Evolutionary conservation across 2,797 vertebrate genomes (phyloP), one percentile per base, ranked within the genome.

Genomic region (Platalea minor): DNA sequence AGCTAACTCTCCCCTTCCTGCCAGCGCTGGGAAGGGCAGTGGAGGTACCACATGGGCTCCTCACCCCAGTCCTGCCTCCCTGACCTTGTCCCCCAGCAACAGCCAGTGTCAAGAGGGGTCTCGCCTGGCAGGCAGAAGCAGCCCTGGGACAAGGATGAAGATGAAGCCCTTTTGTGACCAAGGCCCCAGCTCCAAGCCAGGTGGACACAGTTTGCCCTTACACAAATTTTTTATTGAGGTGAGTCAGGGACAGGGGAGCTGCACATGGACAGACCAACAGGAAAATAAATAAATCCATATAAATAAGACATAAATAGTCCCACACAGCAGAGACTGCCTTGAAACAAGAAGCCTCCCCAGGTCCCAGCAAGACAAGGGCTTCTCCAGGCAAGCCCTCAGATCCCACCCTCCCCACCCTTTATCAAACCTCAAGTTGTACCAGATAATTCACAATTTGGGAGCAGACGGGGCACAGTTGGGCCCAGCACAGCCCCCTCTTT

Each of bases 221-320:
- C 82, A 97, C 93, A 96, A 97, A 39, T 0, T 84, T 86, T 93
- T 97, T 95, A 95, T 89, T 97, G 76, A 92, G 84, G 64, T 0
- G 2, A 91, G 45, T 89, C 60, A 65, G 23, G 64, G 60, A 87
- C 29, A 53, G 3, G 88, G 88, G 75, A 96, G 77, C 77, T 90
- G 83, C 93, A 95, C 91, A 28, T 50, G 63, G 77, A 91, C 86
- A 96, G 54, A 93, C 68, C 70, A 76, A 93, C 37, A 91, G 46
- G 88, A 94, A 97, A 97, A 97, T 97, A 97, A 97, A 97, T 97
- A 97, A 93, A 77, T 95, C 91, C 92, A 96, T 97, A 97, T 97
- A 97, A 97, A 96, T 97, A 97, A 97, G 96, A 97, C 95, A 97
- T 97, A 97, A 97, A 97, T 97, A 97, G 77, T 89, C 85, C 88